Evolutionary conservation across 2,113 vertebrate species (phyloP).

Genomic region (Hippocampus comes): DNA sequence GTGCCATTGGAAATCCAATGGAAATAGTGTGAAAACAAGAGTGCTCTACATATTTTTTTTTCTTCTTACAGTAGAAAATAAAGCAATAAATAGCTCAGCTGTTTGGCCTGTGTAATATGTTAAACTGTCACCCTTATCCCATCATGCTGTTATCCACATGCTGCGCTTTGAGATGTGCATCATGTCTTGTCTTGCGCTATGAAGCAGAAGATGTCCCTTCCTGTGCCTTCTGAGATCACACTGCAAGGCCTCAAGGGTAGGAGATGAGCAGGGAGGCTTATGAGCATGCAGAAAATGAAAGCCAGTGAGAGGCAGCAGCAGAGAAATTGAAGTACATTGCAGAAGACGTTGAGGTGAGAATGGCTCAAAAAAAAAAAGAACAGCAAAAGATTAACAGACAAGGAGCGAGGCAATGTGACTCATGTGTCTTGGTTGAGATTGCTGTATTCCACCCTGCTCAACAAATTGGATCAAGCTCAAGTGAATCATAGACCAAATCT

Average conservation of each 20-base stretch:
- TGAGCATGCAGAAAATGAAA: constrained; percentile 30
- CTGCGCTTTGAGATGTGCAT: constrained; percentile 37
- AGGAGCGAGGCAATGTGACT: constrained; percentile 29
- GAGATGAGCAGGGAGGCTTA: constrained; percentile 24
- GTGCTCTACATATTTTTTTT: neutral
- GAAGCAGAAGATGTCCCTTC: constrained; percentile 54
- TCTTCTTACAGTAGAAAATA: constrained; percentile 14
- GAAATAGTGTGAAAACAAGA: neutral
- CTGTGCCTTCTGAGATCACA: constrained; percentile 51
- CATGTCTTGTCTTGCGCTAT: constrained; percentile 49
- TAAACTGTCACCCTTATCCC: constrained; percentile 31
- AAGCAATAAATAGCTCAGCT: constrained; percentile 34
- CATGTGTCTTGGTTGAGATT: constrained; percentile 41
- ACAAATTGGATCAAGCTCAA: constrained; percentile 60
- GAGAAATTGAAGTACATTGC: constrained; percentile 22
- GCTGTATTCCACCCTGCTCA: constrained; percentile 56
- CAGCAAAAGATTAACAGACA: neutral
- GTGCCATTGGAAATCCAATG: neutral
- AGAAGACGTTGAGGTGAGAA: constrained; percentile 24
- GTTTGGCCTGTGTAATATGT: constrained; percentile 38
- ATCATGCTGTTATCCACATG: constrained; percentile 35
- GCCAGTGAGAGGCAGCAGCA: constrained; percentile 16
- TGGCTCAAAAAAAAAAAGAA: constrained; percentile 21
- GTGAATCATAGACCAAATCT: constrained; percentile 31
- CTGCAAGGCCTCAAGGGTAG: constrained; percentile 30